Percentiles rank a stretch among this genome's conserved stretches.
These are phyloP conservation scores for Ferrisia virgata DNA, from an alignment of 2,888 invertebrate genomes.

Conservation along the genomic window DNA sequence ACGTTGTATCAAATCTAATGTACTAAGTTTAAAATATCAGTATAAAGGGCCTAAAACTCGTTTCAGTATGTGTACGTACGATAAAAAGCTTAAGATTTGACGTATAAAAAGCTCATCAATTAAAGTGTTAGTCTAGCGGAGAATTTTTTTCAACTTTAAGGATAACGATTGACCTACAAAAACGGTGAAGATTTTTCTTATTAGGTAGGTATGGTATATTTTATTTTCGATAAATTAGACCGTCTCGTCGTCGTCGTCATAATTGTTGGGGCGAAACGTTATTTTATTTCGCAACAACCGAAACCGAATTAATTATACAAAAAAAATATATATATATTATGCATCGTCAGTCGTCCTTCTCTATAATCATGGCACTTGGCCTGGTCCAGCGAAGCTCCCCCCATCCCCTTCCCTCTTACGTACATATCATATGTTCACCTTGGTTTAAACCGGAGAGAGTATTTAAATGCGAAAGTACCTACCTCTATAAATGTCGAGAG, in stretches of 20 bases:
- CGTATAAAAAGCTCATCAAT: not conserved
- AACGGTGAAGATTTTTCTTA: not conserved
- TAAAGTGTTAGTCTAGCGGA: not conserved
- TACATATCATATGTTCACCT: not conserved
- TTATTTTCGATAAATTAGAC: not conserved
- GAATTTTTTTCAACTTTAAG: not conserved
- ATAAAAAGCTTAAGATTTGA: not conserved
- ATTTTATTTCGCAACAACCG: not conserved
- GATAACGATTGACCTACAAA: not conserved
- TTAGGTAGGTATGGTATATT: too few species aligned
- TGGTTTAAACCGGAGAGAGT: not conserved
- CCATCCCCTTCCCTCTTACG: too few species aligned
- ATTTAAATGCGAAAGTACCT: not conserved
- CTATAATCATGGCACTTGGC: not conserved
- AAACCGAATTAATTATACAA: not conserved
- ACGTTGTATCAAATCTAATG: not conserved
- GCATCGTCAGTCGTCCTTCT: not conserved
- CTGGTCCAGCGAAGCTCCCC: not conserved
- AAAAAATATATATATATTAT: too few species aligned
- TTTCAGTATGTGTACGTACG: not conserved
- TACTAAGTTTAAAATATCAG: not conserved
- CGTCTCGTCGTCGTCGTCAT: not conserved
- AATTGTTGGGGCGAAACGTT: too few species aligned
- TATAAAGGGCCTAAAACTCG: not conserved
- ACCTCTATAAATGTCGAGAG: not conserved